A percentile compares a stretch with the other conserved stretches of the same genome.
Evolutionary conservation across 1,140 invertebrate genomes (phyloP).

Genomic region (Cydia splendana): DNA sequence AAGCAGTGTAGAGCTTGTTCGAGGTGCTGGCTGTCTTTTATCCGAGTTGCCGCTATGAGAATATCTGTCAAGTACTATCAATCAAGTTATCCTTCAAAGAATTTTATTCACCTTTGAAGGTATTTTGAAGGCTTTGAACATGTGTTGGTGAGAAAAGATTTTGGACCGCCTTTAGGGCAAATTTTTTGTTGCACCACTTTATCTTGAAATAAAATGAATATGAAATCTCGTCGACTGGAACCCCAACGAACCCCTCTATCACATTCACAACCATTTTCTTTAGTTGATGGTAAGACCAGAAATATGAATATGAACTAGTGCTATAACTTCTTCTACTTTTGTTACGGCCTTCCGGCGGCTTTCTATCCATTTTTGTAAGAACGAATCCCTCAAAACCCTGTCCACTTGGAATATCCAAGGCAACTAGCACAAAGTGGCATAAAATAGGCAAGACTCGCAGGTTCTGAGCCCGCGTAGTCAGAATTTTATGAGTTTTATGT

Average conservation of each 20-base stretch:
- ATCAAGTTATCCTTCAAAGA: background rate
- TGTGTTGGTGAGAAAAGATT: background rate
- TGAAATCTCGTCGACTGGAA: background rate
- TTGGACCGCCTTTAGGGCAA: background rate
- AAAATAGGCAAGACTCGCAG: too few species aligned
- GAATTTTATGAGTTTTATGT: too few species aligned
- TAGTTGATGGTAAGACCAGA: background rate
- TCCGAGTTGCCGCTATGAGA: background rate
- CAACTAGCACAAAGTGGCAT: too few species aligned
- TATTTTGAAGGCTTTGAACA: background rate
- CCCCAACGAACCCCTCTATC: background rate
- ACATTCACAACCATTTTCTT: background rate
- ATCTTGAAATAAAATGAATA: conserved; percentile 11
- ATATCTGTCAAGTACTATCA: background rate
- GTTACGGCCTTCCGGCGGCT: too few species aligned
- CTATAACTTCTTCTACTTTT: background rate
- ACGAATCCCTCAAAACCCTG: too few species aligned
- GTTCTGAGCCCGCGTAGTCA: too few species aligned
- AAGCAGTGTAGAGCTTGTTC: background rate
- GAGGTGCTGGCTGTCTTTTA: background rate
- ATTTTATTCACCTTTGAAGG: background rate
- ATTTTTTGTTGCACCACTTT: background rate
- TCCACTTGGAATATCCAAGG: too few species aligned
- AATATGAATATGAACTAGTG: background rate
- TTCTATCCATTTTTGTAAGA: too few species aligned